Evolutionary conservation across 2,888 invertebrate species (phyloP), one percentile per base, ranked within the genome.

Genomic region (Cataglyphis rosenhaueri): DNA sequence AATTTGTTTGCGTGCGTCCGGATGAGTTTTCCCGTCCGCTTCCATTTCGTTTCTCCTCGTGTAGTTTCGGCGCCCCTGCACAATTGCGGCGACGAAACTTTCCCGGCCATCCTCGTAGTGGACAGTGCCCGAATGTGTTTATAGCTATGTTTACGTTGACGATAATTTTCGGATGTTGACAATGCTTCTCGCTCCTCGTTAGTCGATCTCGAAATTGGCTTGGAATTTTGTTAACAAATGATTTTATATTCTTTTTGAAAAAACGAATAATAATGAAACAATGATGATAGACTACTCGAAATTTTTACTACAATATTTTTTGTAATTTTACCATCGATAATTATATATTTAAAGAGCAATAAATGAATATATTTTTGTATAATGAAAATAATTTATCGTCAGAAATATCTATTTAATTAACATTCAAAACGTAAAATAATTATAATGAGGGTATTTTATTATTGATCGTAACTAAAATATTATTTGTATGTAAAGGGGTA

Each of bases 141-240:
- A 92, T 90, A 88, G 91, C 90, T 90, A 89, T 91, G 91, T 92
- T 92, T 92, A 90, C 91, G 91, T 85, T 89, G 82, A 78, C 82
- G 66, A 86, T 88, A 88, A 82, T 83, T 87, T 73, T 82, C 62
- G 75, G 55, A n/a, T n/a, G n/a, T n/a, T n/a, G n/a, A 87, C 85
- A 88, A 88, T 85, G 83, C 8, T 83, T 68, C 71, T 74, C 35
- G 61, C 52, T 57, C 21, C 38, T 66, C 62, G 6, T 62, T 55
- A 12, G 32, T 41, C 61, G 21, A 35, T 4, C 35, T 15, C 35
- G 12, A 61, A 75, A 73, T 74, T 38, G 59, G 9, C 21, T 48
- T 12, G 65, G 9, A 75, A 75, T 84, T 57, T 48, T 25, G 21
- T 55, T 57, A 35, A 32, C 15, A 15, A 10, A 15, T 6, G 15